A percentile compares a stretch with the other conserved stretches of the same genome.
These are phyloP conservation scores for Dipus sagitta DNA, from an alignment of 2,797 vertebrate genomes.

Conservation along the genomic window DNA sequence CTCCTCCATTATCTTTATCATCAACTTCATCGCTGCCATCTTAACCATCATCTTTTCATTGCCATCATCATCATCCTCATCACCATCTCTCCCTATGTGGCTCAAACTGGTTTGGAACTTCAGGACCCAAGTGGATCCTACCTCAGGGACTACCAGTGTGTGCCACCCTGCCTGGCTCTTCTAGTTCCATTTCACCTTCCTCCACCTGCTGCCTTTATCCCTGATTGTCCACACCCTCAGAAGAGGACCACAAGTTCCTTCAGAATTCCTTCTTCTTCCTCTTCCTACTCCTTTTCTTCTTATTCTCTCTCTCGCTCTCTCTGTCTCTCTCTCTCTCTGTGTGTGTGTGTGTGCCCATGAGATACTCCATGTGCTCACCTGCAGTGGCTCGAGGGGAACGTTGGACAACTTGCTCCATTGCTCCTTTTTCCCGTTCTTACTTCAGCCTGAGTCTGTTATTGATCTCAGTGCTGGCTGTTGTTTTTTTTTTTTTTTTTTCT, in stretches of 20 bases:
- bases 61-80: not conserved
- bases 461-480: no score
- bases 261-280: not conserved
- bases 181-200: not conserved
- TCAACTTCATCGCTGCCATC: not conserved
- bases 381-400: no score
- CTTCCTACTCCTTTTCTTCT: no score
- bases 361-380: no score
- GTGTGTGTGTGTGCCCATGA: no score
- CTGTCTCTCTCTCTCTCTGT: no score
- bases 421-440: no score
- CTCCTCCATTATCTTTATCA: not conserved
- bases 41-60: not conserved
- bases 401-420: no score
- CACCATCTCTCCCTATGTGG: not conserved
- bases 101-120: not conserved
- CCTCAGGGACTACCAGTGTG: not conserved
- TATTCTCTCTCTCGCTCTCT: no score
- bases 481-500: no score
- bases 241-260: not conserved
- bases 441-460: no score
- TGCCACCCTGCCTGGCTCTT: not conserved
- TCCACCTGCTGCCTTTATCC: no score
- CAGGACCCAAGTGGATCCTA: not conserved
- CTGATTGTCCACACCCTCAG: not conserved